Evolutionary conservation across 2,888 invertebrate genomes (phyloP).

Genomic region (Nebria brevicollis): DNA sequence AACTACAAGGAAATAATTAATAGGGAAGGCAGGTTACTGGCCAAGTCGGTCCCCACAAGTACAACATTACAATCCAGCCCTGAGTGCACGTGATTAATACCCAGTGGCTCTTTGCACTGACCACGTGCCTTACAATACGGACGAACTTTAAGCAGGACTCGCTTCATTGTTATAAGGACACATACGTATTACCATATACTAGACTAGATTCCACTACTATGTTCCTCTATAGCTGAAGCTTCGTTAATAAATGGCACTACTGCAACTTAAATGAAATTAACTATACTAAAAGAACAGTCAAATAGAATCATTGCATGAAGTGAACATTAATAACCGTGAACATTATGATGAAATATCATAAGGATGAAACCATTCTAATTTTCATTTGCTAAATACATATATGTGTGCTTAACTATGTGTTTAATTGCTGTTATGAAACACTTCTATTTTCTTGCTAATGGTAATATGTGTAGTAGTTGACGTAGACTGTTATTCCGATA

Average conservation of each 20-base stretch:
- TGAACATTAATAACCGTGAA: not conserved
- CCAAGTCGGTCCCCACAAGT: slow-evolving; percentile 19
- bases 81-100: slow-evolving; percentile 35
- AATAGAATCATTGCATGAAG: not conserved
- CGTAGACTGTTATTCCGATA: not conserved
- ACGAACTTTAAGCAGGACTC: slow-evolving; percentile 24
- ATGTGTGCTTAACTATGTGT: not conserved
- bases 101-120: slow-evolving; percentile 15
- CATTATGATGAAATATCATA: not conserved
- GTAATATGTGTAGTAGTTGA: not conserved
- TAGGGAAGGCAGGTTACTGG: slow-evolving; percentile 4
- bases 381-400: not conserved
- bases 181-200: not conserved
- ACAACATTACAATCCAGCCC: slow-evolving; percentile 30
- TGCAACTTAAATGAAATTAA: not conserved
- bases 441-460: not conserved
- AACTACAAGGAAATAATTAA: slow-evolving; percentile 28
- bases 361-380: not conserved
- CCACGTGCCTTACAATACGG: slow-evolving; percentile 7
- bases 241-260: not conserved
- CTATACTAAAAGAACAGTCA: not conserved
- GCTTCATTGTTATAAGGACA: slow-evolving; percentile 9
- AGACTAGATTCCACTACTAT: not conserved
- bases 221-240: not conserved
- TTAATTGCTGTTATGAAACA: not conserved